Evolutionary conservation across 2,113 vertebrate species (phyloP), one percentile per base, ranked within the genome.

Genomic region (Egretta garzetta): DNA sequence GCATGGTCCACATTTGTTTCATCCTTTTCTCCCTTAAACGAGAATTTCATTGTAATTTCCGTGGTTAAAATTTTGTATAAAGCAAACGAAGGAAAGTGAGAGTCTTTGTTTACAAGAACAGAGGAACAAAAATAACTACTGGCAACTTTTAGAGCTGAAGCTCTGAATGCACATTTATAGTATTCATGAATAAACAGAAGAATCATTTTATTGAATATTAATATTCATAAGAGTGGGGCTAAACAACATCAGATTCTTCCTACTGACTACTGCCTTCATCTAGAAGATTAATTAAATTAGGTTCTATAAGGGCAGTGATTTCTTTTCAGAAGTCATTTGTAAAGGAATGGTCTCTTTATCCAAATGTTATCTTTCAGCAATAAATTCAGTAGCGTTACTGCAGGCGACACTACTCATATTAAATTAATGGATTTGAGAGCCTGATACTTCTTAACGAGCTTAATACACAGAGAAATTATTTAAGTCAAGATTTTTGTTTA

Each of bases 281-380:
- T 75, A 85, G 88, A 67, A 92, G 92, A 96, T 94, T 86, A 95
- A 96, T 94, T 95, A 91, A 95, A 96, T 89, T 59, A 94, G 58
- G 27, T 81, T 92, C 68, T 79, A 8, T 68, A 85, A 88, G 93
- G 93, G 86, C 88, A 95, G 91, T 53, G 86, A 58, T 79, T 85
- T 90, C 72, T 77, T 93, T 89, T 89, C 86, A 94, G 76, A 89
- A 97, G 73, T 50, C 58, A 79, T 96, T 97, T 93, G 88, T 85
- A 80, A 85, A 62, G 88, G 60, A 96, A 91, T 39, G 35, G 39
- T 91, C 80, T 96, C 70, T 88, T 91, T 96, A 94, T 87, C 83
- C 58, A 84, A 91, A 96, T 79, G 76, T 95, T 96, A 92, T 91
- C 76, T 96, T 81, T 56, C 80, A 94, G 94, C 76, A 94, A 81